Percentiles rank a stretch among this genome's conserved stretches.
phyloP scores from a whole-genome alignment of 2,797 vertebrate genomes.

The Sebastes hubbsi region DNA sequence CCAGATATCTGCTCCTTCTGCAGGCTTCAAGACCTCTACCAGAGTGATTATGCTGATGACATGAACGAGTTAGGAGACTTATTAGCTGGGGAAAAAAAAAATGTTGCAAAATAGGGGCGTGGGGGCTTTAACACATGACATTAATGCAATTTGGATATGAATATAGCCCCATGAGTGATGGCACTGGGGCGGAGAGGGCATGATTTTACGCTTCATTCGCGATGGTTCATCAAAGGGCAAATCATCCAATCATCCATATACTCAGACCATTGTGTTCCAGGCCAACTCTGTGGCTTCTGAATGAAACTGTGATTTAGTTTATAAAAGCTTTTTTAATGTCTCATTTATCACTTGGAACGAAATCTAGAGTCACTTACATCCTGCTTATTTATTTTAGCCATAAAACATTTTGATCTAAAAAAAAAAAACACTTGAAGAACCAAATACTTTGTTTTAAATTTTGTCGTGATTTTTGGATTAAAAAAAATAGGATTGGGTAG shows the following conservation, averaged over 20 bases:
- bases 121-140: conserved; percentile 79
- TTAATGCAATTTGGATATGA: conserved; percentile 77
- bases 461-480: neutral
- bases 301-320: neutral
- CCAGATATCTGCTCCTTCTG: conserved; percentile 54
- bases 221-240: conserved; percentile 54
- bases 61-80: conserved; percentile 77
- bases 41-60: conserved; percentile 82
- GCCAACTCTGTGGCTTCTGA: neutral
- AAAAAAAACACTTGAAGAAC: neutral
- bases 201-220: conserved; percentile 74
- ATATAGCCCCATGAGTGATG: conserved; percentile 61
- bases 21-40: conserved; percentile 70
- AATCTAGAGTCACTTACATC: neutral
- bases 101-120: conserved; percentile 52
- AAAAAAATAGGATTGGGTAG: neutral
- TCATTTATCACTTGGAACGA: neutral
- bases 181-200: conserved; percentile 63
- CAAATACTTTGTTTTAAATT: neutral
- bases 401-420: neutral
- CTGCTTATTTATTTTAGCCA: neutral
- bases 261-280: conserved; percentile 17
- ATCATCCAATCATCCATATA: conserved; percentile 22
- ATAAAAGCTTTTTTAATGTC: neutral
- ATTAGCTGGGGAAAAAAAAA: conserved; percentile 47